These are phyloP conservation scores for Sciurus vulgaris DNA, from an alignment of 2,797 vertebrate species.

Conservation along the genomic window DNA sequence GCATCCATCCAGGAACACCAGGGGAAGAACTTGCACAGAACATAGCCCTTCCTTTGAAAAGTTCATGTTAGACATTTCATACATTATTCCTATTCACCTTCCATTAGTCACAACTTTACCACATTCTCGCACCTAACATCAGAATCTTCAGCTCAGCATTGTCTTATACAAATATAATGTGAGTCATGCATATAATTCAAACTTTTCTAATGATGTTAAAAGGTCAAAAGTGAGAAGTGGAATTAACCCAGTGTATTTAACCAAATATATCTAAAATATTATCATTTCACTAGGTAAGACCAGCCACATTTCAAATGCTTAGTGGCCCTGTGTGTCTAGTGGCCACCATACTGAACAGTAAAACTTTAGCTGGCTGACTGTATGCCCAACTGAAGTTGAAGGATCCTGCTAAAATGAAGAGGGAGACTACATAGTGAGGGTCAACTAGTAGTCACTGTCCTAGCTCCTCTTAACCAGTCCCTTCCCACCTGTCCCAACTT, in stretches of 20 bases:
- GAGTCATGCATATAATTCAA: background rate
- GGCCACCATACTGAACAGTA: background rate
- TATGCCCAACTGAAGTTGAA: background rate
- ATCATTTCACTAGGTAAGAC: background rate
- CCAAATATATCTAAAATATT: background rate
- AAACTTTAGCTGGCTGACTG: background rate
- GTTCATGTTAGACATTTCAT: background rate
- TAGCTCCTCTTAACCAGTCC: background rate
- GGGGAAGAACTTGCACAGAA: background rate
- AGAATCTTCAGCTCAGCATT: background rate
- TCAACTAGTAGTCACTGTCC: background rate
- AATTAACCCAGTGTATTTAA: background rate
- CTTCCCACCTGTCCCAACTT: background rate
- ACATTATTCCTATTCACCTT: background rate
- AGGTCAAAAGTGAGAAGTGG: background rate
- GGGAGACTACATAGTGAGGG: background rate
- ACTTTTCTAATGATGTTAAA: background rate
- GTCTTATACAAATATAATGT: background rate
- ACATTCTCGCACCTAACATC: background rate
- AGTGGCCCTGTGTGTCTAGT: background rate
- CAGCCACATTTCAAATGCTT: background rate
- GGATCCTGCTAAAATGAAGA: background rate
- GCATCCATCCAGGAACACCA: background rate
- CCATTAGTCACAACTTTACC: background rate
- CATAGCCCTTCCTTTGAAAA: background rate